Conservation (phyloP, 2,113 vertebrate species). For the Erythrocercus mccallii region DNA sequence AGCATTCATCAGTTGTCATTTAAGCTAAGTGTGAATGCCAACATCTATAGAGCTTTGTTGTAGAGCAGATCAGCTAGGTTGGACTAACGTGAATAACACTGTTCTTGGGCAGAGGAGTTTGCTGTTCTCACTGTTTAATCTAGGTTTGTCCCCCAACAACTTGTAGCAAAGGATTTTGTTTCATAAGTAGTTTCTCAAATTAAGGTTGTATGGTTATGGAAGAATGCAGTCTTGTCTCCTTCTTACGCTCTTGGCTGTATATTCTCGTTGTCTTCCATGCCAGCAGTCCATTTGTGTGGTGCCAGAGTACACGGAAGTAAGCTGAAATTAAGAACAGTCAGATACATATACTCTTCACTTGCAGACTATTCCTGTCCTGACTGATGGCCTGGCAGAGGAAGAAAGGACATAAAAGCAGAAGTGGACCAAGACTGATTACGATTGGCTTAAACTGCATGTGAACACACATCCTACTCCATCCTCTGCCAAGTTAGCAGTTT, state of each 20-base stretch:
- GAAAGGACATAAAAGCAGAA: background rate
- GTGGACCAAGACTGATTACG: background rate
- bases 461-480: background rate
- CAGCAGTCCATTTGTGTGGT: background rate
- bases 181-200: background rate
- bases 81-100: background rate
- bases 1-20: background rate
- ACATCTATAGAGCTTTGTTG: background rate
- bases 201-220: background rate
- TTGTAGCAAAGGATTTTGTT: background rate
- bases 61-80: background rate
- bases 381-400: background rate
- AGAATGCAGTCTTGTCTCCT: background rate
- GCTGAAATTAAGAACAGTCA: background rate
- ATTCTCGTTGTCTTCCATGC: background rate
- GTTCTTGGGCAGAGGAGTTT: background rate
- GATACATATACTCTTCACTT: background rate
- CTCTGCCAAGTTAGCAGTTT: background rate
- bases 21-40: background rate
- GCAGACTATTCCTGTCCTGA: background rate
- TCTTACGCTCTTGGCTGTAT: background rate
- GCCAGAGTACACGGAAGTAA: background rate
- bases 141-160: background rate
- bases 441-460: background rate
- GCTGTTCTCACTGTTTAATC: background rate